phyloP scores from a whole-genome alignment of 2,888 invertebrate genomes.

The Aplocera efformata region DNA sequence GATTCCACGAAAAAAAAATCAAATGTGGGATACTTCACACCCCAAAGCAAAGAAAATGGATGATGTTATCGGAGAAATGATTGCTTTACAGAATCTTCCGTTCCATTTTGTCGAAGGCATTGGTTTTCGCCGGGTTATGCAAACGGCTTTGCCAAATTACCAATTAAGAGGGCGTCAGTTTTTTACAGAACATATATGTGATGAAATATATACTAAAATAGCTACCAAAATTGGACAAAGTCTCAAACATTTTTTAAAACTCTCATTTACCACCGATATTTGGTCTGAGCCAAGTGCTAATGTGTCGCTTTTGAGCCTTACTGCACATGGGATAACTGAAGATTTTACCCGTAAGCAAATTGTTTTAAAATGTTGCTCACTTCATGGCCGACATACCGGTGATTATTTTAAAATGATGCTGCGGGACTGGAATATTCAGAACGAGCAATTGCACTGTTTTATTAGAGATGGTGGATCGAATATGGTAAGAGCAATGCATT shows the following conservation, averaged over 20 bases:
- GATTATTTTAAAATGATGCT: constrained; percentile 13
- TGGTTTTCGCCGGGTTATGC: constrained; percentile 25
- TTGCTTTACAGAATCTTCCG: constrained; percentile 25
- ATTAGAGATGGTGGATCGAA: constrained; percentile 24
- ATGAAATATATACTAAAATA: constrained; percentile 19
- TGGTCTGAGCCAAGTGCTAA: constrained; percentile 18
- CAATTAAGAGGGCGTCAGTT: constrained; percentile 23
- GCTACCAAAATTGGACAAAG: constrained; percentile 20
- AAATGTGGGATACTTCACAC: constrained; percentile 25
- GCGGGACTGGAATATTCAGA: constrained; percentile 23
- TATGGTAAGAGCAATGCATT: constrained; percentile 20
- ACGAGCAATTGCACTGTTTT: constrained; percentile 23
- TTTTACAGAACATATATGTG: constrained; percentile 22
- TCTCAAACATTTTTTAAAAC: constrained; percentile 20
- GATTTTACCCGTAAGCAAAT: constrained; percentile 14
- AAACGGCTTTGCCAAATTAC: constrained; percentile 22
- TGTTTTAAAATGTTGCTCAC: constrained; percentile 20
- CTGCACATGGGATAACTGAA: constrained; percentile 17
- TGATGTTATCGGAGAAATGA: constrained; percentile 25
- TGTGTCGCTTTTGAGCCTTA: constrained; percentile 22
- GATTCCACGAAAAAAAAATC: constrained; percentile 20
- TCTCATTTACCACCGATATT: constrained; percentile 23
- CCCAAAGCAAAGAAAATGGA: constrained; percentile 23
- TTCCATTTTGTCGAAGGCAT: constrained; percentile 27
- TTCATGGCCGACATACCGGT: constrained; percentile 21